These are phyloP conservation scores for Corythornis vintsioides DNA, from an alignment of 2,113 vertebrate species.

Conservation along the genomic window DNA sequence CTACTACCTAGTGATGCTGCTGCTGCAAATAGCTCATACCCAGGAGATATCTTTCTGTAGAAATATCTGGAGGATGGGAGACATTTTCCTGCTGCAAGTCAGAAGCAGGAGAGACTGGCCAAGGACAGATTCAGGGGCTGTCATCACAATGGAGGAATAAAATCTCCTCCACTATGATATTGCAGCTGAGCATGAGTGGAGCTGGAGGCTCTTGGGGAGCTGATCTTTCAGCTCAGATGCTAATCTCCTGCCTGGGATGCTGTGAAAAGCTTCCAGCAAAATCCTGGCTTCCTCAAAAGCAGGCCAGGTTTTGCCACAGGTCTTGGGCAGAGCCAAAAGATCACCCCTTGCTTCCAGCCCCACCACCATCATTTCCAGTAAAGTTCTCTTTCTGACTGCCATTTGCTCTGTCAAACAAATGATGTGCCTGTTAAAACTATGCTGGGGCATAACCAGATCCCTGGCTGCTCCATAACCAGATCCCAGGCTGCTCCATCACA, in stretches of 20 bases:
- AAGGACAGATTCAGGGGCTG: not conserved
- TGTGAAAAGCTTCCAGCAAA: not conserved
- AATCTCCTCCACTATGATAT: not conserved
- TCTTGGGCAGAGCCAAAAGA: not conserved
- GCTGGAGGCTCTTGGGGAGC: not conserved
- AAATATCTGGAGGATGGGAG: not conserved
- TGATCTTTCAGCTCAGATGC: not conserved
- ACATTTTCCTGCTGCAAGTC: not conserved
- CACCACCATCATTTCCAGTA: not conserved
- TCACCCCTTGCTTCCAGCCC: not conserved
- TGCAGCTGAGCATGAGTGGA: not conserved
- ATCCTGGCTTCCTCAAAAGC: not conserved
- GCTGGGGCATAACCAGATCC: not conserved
- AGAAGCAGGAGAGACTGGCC: not conserved
- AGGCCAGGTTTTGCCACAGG: not conserved
- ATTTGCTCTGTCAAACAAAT: not conserved
- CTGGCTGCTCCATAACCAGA: fast-evolving
- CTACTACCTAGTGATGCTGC: not conserved
- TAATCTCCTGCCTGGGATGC: not conserved
- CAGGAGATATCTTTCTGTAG: not conserved
- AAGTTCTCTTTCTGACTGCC: not conserved
- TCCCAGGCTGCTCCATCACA: fast-evolving
- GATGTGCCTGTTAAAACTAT: not conserved
- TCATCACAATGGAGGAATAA: fast-evolving
- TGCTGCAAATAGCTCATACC: not conserved